These are phyloP conservation scores for Ophraella communa DNA, from an alignment of 2,888 invertebrate genomes.

Conservation along the genomic window DNA sequence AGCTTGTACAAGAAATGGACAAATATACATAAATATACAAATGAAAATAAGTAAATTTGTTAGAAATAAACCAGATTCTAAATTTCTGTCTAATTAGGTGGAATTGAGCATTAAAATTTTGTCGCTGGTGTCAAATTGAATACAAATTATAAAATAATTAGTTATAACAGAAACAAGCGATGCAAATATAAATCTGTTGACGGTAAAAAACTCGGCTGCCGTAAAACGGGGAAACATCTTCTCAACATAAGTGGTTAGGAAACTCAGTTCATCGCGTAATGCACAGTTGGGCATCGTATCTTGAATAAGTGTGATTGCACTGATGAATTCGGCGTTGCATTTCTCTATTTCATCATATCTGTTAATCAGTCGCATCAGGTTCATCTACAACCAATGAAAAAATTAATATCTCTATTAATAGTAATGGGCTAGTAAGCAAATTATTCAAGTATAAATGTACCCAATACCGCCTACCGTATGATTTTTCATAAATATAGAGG, in stretches of 20 bases:
- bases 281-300: background rate
- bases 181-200: conserved; percentile 11
- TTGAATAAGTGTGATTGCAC: background rate
- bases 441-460: too few relatives aligned
- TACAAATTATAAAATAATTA: conserved; percentile 18
- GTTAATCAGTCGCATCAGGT: background rate
- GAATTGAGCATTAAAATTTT: background rate
- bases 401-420: background rate
- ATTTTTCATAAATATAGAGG: too few relatives aligned
- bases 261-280: background rate
- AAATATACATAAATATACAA: too few relatives aligned
- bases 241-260: conserved; percentile 1
- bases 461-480: too few relatives aligned
- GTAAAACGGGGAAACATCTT: conserved; percentile 2
- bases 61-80: too few relatives aligned
- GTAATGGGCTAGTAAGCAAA: background rate
- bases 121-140: conserved; percentile 2
- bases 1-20: too few relatives aligned
- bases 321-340: background rate
- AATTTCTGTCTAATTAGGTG: too few relatives aligned
- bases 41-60: too few relatives aligned
- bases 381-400: background rate
- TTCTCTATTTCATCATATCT: conserved; percentile 2
- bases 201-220: conserved; percentile 10
- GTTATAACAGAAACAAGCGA: conserved; percentile 7